Base-by-base conservation (phyloP, 2,113 vertebrate genomes). In the Capricornis sumatraensis region DNA sequence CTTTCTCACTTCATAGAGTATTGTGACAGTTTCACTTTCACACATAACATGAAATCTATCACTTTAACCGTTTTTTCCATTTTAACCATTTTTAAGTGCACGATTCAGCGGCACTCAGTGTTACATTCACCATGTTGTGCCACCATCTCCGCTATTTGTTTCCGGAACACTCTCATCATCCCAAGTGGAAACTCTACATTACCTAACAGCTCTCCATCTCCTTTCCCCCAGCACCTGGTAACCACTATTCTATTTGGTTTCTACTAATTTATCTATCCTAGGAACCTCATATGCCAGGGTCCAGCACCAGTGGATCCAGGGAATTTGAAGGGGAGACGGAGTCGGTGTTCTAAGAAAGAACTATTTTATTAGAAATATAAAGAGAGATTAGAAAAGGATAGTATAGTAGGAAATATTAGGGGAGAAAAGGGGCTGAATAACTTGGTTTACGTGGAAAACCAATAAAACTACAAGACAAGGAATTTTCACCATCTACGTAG, bases 81-180 rank as follows among this genome's bases (percentile, higher is more conserved):
- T 76, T 27, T 27, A 76, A 43, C 71, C 71, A 7, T 76, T 27
- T 76, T 76, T 7, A 76, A 76, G 71, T 7, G 40, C 13, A 43
- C 10, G 0, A 25, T 23, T 74, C 67, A 25, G 36, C 0, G 0
- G 36, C 67, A 23, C 19, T 6, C 17, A 43, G 40, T 4, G 71
- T 76, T 43, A 43, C 71, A 43, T 76, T 3, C 71, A 27, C 36
- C 21, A 6, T 14, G 71, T 43, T 43, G 36, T 7, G 36, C 36
- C 21, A 14, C 23, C 71, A 43, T 43, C 36, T 13, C 36, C 6
- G 0, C 11, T 25, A 6, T 40, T n/a, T 43, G 36, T 43, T 43
- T 76, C 23, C 23, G 13, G 67, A 71, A 71, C n/a, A 23, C 16
- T 76, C 36, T 40, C 36, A 43, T 76, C 36, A 76, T 76, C 71